Evolutionary conservation across 64 coral and sea anemone genomes (phyloP).

Genomic region (Trachythela sp.): DNA sequence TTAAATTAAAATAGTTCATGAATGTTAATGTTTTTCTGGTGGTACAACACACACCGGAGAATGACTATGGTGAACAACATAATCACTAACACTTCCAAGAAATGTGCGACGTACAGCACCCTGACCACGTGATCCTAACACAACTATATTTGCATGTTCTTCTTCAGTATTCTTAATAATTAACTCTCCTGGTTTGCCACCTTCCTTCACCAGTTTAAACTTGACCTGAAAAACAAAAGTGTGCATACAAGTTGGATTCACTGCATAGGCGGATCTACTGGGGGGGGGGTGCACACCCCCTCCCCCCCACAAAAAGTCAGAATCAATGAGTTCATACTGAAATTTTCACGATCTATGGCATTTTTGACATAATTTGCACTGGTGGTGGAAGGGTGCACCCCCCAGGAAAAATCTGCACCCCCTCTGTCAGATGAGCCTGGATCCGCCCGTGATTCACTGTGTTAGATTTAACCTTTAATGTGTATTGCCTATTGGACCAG

Average conservation of each 20-base stretch:
- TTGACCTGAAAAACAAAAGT: constrained; percentile 42
- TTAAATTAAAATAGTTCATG: neutral
- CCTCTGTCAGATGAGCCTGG: no score
- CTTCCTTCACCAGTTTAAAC: constrained; percentile 69
- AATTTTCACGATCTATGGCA: no score
- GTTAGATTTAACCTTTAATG: no score
- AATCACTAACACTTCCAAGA: constrained; percentile 70
- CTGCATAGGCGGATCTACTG: no score
- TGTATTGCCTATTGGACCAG: neutral
- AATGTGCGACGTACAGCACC: constrained; percentile 64
- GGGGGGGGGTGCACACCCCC: no score
- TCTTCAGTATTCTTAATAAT: constrained; percentile 57
- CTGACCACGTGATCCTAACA: constrained; percentile 60
- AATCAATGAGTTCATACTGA: no score
- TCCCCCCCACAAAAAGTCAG: no score
- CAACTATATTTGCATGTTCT: constrained; percentile 40
- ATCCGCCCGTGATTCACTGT: no score
- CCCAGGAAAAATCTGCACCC: no score
- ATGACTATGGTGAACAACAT: constrained; percentile 61
- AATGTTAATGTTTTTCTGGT: neutral
- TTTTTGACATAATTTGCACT: no score
- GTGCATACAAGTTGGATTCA: no score
- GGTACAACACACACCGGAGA: constrained; percentile 49
- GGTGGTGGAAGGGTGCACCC: no score
- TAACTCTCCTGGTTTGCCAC: constrained; percentile 63